phyloP scores from a whole-genome alignment of 2,888 invertebrate genomes.

The Macrophya alboannulata region DNA sequence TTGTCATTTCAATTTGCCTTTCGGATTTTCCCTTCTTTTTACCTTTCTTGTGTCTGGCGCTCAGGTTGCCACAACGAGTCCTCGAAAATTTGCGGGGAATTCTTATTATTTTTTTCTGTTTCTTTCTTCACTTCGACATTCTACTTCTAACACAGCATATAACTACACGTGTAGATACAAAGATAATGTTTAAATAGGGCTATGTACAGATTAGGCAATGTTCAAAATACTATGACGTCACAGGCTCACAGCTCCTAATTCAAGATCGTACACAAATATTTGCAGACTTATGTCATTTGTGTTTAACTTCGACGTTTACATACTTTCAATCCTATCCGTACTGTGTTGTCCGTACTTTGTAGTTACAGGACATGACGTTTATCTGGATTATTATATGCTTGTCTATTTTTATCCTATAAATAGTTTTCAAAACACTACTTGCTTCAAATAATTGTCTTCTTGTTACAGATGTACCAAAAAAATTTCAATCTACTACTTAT shows the following conservation, averaged over 20 bases:
- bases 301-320: background rate
- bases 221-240: constrained; percentile 34
- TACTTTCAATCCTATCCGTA: background rate
- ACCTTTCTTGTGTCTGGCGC: constrained; percentile 19
- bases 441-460: background rate
- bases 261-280: constrained; percentile 19
- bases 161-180: background rate
- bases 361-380: background rate
- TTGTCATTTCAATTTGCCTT: constrained; percentile 50
- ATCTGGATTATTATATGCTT: constrained; percentile 19
- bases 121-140: background rate
- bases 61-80: background rate
- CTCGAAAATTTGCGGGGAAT: background rate
- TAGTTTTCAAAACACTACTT: background rate
- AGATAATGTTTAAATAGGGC: constrained; percentile 24
- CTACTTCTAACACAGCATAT: background rate
- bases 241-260: constrained; percentile 17
- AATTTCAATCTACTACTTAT: background rate
- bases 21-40: constrained; percentile 44
- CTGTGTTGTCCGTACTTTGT: background rate
- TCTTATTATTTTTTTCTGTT: background rate
- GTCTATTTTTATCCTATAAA: background rate
- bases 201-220: constrained; percentile 22
- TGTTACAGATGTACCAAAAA: background rate
- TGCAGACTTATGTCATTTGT: constrained; percentile 1